Conservation (phyloP, 2,888 invertebrate species). For the Capitulum mitella region DNA sequence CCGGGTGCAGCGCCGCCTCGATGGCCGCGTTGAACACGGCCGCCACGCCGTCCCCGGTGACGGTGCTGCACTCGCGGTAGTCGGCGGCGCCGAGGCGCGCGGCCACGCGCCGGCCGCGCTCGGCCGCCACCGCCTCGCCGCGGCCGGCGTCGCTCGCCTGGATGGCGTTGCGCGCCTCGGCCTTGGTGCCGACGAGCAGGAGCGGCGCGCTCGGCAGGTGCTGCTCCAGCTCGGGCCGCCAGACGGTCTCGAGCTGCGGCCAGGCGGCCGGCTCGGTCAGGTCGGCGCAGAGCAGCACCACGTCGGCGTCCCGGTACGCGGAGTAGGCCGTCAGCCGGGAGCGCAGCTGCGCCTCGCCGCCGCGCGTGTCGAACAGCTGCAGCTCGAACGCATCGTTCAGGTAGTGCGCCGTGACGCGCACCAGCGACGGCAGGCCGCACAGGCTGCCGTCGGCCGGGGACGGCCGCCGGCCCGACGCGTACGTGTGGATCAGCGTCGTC, state of each 20-base stretch:
- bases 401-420: not conserved
- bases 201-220: not conserved
- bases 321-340: conserved; percentile 12
- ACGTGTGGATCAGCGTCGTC: not conserved
- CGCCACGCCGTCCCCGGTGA: conserved; percentile 3
- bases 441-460: not conserved
- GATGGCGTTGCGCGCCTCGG: conserved; percentile 18
- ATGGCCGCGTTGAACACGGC: not conserved
- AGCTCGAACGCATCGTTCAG: not conserved
- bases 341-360: not conserved
- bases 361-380: conserved; percentile 1
- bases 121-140: not conserved
- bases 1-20: conserved; percentile 1
- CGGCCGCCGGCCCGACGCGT: not conserved
- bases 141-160: not conserved
- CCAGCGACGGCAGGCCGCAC: not conserved
- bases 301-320: not conserved
- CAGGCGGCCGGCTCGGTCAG: conserved; percentile 5
- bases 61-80: conserved; percentile 14
- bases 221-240: not conserved
- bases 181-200: conserved; percentile 4
- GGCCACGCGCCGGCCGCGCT: not conserved
- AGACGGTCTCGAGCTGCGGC: not conserved
- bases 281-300: not conserved
- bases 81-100: not conserved